These are phyloP conservation scores for Trichacis sp. DNA, from an alignment of 2,888 invertebrate species.

Conservation along the genomic window DNA sequence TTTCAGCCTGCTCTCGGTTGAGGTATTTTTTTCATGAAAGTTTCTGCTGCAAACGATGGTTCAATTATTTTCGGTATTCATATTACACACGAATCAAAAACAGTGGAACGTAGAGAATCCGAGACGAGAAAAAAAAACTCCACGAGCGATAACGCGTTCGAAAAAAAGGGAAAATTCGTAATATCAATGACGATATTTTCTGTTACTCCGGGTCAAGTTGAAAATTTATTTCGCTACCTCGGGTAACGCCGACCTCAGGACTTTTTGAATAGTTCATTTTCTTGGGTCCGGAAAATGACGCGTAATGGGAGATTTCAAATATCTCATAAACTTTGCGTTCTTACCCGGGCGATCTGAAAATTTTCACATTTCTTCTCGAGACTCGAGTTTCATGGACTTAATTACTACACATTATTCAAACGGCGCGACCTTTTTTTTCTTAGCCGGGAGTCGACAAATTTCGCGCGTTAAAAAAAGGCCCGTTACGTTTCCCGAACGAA, in stretches of 20 bases:
- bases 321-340: conserved; percentile 14
- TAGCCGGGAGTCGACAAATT: neutral
- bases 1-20: neutral
- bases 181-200: neutral
- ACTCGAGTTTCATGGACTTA: neutral
- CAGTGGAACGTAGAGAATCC: neutral
- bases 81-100: neutral
- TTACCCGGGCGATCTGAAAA: conserved; percentile 15
- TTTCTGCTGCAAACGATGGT: neutral
- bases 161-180: neutral
- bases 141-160: neutral
- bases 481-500: neutral
- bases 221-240: conserved; percentile 2
- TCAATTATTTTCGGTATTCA: neutral
- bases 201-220: neutral
- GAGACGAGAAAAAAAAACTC: neutral
- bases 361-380: neutral
- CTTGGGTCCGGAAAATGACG: conserved; percentile 5
- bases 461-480: neutral
- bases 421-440: neutral
- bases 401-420: conserved; percentile 2
- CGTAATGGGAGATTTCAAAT: conserved; percentile 1
- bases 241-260: conserved; percentile 5
- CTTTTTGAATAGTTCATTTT: conserved; percentile 12
- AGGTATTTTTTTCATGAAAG: neutral